Conservation (phyloP, 2,888 invertebrate species). For the Mimas tiliae region DNA sequence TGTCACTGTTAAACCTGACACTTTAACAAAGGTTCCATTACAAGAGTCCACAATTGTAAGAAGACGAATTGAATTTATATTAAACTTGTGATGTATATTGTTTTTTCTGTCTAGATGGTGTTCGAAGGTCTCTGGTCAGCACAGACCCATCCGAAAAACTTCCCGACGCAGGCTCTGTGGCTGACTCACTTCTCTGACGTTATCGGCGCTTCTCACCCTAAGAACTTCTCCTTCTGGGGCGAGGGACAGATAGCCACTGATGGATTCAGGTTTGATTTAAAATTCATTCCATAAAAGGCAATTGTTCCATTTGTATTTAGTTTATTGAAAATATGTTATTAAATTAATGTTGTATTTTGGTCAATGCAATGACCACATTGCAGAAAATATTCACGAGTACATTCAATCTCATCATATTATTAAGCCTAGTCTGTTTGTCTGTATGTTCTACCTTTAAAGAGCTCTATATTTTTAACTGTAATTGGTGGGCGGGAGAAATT, state of each 20-base stretch:
- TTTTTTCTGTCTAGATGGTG: constrained; percentile 82
- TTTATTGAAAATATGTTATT: too few species aligned
- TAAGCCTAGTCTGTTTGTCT: too few species aligned
- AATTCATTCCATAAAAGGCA: neutral
- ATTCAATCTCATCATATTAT: too few species aligned
- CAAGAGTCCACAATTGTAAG: too few species aligned
- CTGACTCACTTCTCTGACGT: constrained; percentile 98
- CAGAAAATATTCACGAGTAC: too few species aligned
- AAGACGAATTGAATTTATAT: neutral
- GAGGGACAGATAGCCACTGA: constrained; percentile 94
- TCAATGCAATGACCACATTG: too few species aligned
- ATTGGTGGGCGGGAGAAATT: too few species aligned
- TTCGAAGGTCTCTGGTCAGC: constrained; percentile 98
- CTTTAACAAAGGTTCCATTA: too few species aligned
- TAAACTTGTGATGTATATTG: neutral
- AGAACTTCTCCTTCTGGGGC: constrained; percentile 96
- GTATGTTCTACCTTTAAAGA: too few species aligned
- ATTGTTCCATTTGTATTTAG: neutral
- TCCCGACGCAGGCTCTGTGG: constrained; percentile 93
- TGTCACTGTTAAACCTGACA: too few species aligned
- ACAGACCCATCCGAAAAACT: constrained; percentile 97
- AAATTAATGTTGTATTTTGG: too few species aligned
- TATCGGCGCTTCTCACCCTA: constrained; percentile 96
- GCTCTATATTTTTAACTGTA: too few species aligned
- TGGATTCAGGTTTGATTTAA: constrained; percentile 89